A percentile compares a stretch with the other conserved stretches of the same genome.
phyloP scores from a whole-genome alignment of 2,113 vertebrate species.

The Tricholaema leucomelas region DNA sequence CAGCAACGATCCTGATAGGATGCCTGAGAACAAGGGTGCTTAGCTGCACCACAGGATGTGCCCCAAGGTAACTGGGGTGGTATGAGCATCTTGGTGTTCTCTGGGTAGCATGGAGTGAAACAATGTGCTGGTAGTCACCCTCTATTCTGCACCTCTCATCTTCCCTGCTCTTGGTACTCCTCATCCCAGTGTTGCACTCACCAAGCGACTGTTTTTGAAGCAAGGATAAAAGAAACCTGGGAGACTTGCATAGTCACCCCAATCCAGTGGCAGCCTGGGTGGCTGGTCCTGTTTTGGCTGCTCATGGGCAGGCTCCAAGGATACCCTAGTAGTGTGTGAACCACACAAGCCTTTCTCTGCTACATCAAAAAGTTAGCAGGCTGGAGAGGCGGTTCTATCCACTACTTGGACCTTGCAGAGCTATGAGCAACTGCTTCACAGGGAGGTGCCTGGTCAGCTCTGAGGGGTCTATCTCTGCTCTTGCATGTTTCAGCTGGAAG shows the following conservation, averaged over 20 bases:
- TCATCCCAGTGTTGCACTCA: neutral
- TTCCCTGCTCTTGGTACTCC: neutral
- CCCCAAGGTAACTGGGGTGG: accelerated
- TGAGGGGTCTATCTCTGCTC: neutral
- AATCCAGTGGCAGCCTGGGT: neutral
- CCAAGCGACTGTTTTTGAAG: neutral
- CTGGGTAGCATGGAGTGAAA: neutral
- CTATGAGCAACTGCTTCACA: accelerated
- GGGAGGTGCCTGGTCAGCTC: neutral
- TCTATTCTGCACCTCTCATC: neutral
- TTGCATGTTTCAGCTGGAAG: neutral
- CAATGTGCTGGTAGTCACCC: neutral
- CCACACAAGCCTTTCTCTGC: accelerated
- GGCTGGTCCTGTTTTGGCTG: neutral
- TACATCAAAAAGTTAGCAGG: neutral
- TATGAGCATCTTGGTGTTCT: neutral
- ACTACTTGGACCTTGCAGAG: neutral
- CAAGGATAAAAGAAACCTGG: neutral
- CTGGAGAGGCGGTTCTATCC: neutral
- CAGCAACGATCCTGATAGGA: accelerated
- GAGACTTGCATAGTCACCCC: neutral
- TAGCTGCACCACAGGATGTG: accelerated
- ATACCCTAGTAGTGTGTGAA: accelerated
- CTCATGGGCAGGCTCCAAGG: neutral
- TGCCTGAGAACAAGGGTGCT: neutral